Evolutionary conservation across 1,140 invertebrate genomes (phyloP).

Genomic region (Atta colombica): DNA sequence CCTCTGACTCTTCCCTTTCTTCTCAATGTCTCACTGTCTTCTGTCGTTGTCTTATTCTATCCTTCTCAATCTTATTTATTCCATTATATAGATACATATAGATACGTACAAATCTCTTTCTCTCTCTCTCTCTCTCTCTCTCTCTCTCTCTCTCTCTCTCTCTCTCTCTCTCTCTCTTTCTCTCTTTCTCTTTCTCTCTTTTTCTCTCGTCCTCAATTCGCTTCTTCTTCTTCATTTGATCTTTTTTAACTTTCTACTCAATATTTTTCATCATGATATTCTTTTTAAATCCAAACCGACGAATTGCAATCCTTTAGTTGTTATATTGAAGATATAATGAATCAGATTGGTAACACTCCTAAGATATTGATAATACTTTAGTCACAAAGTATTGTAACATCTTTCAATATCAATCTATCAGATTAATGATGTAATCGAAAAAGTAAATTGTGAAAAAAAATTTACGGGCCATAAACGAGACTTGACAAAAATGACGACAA

Average conservation of each 20-base stretch:
- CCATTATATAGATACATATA: neutral
- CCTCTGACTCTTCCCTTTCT: neutral
- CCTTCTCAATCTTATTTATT: neutral
- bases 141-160: neutral
- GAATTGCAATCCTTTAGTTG: slow-evolving; percentile 83
- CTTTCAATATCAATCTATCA: neutral
- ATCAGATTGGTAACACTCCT: slow-evolving; percentile 5
- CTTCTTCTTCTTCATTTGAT: slow-evolving; percentile 24
- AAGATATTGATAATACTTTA: neutral
- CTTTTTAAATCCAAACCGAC: slow-evolving; percentile 78
- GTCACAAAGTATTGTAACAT: neutral
- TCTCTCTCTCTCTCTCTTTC: neutral
- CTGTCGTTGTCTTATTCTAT: slow-evolving; percentile 11
- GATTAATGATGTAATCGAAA: neutral
- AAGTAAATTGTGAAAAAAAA: neutral
- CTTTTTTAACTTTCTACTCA: neutral
- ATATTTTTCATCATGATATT: slow-evolving; percentile 14
- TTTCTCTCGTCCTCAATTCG: slow-evolving; percentile 1
- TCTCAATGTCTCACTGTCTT: slow-evolving; percentile 15
- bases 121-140: neutral
- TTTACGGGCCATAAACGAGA: neutral
- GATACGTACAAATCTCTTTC: neutral
- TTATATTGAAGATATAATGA: slow-evolving; percentile 53
- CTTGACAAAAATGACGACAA: neutral
- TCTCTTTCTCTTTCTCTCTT: too few relatives aligned